Base-by-base conservation (phyloP, 1,140 invertebrate species). In the Pseudomyrmex cubaensis region DNA sequence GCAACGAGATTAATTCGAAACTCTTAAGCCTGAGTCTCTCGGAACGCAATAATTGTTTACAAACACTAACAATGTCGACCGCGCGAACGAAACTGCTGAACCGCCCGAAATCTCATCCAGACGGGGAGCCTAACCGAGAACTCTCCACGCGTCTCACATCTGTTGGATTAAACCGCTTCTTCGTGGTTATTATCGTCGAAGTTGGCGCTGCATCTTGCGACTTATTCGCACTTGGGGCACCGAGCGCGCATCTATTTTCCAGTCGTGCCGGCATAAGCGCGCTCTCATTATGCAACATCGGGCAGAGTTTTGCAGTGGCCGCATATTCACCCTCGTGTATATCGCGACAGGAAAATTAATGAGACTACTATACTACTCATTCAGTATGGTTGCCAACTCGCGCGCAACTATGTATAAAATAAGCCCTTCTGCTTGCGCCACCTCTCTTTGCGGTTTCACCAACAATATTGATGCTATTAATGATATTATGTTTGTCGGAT, bases 131-230 rank as follows among this genome's bases (percentile, higher is more conserved):
- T 80, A 59, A 59, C 52, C 52, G 25, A 35, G 5, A 56, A 56
- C 52, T 70, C 44, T 52, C 9, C 52, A 59, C 69, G 67, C 10
- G 75, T 57, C 50, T 52, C 15, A 50, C 66, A 70, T 70, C 48
- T 25, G 54, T 64, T 15, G 13, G 76, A 80, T 80, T 80, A 80
- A 70, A 70, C n/a, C 76, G 22, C 44, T 59, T 59, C 64, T 80
- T 59, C 76, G 67, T 17, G 62, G 5, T 64, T 57, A 66, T 70
- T 78, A 70, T 50, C 54, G 44, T 70, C n/a, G 7, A 80, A 80
- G 66, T 80, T 80, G 54, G 15, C 35, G 17, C 35, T 10, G 50
- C 50, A 44, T 77, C 25, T 67, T 59, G 52, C 61, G 46, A 25
- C 50, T 44, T 20, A 35, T 35, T 22, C 61, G 22, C 74, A 54